Percentiles rank a stretch among this genome's conserved stretches.
Evolutionary conservation across 2,888 invertebrate genomes (phyloP).

Genomic region (Xylocampa areola): DNA sequence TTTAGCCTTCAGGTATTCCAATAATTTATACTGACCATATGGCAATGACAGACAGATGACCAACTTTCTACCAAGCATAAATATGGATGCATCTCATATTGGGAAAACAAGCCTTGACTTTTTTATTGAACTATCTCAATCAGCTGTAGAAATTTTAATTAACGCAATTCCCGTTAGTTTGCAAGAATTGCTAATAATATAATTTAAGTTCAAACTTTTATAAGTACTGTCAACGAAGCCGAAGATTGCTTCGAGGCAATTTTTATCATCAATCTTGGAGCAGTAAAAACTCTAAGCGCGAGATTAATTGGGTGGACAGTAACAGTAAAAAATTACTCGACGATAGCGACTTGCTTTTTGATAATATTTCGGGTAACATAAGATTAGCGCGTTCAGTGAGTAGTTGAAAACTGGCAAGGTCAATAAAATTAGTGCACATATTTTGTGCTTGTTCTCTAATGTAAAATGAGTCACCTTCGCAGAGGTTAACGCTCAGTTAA

Average conservation of each 20-base stretch:
- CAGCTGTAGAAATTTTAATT: slow-evolving; percentile 18
- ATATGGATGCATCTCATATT: slow-evolving; percentile 41
- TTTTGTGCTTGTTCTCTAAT: slow-evolving; percentile 48
- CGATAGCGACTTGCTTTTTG: too few relatives aligned
- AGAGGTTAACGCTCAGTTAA: slow-evolving; percentile 61
- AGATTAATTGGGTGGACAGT: slow-evolving; percentile 15
- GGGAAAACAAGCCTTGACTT: slow-evolving; percentile 24
- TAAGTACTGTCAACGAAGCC: not conserved
- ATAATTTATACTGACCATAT: slow-evolving; percentile 64
- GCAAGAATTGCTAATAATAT: slow-evolving; percentile 25
- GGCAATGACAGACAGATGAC: slow-evolving; percentile 58
- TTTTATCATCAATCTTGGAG: slow-evolving; percentile 17
- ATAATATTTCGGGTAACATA: slow-evolving; percentile 11
- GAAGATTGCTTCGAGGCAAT: slow-evolving; percentile 23
- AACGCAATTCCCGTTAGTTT: slow-evolving; percentile 3
- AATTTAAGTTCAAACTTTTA: slow-evolving; percentile 21
- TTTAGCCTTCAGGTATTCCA: slow-evolving; percentile 51
- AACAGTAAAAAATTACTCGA: slow-evolving; percentile 14
- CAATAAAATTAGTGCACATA: slow-evolving; percentile 71
- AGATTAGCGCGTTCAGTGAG: slow-evolving; percentile 18
- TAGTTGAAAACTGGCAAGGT: slow-evolving; percentile 67
- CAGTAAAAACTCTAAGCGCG: not conserved
- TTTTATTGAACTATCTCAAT: slow-evolving; percentile 22
- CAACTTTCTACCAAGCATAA: slow-evolving; percentile 61
- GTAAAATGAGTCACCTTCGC: slow-evolving; percentile 58